Evolutionary conservation across 1,140 invertebrate genomes (phyloP), one percentile per base, ranked within the genome.

Genomic region (Globodera ellingtonae): DNA sequence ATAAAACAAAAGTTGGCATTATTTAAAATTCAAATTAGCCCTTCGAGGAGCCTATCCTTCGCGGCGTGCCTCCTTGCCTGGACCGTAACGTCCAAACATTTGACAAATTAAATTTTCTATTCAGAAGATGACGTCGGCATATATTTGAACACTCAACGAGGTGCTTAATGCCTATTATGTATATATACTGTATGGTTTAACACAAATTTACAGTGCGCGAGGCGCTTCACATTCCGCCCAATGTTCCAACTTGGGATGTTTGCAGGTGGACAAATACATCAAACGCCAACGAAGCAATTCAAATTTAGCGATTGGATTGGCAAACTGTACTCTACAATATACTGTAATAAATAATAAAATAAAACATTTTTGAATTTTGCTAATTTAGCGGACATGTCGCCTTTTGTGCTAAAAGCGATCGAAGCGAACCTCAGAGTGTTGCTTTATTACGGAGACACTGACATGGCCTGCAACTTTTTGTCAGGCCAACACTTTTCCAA

Each of bases 381-480:
- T 24, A 18, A n/a, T 74, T 52, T 81, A 76, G 79, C 59, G 44
- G 85, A 87, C 73, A 85, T 87, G 85, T 71, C 79, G 65, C 79
- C 79, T 46, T 86, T 86, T 80, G 75, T 87, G 78, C 73, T 81
- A 65, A 88, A 83, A 72, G 82, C 86, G 69, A 79, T 88, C 73
- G 79, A 83, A 46, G 76, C 82, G 44, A 78, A 84, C 62, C 82
- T 91, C 18, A 85, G 89, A 70, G 88, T 90, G 21, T 75, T 92
- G 48, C 86, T 92, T 10, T 92, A 92, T 86, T 92, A 92, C 85
- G 92, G 92, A 18, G 92, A 92, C 86, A 89, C 91, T 44, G 92
- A 92, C 82, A 91, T 91, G 91, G 91, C 90, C 0, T 92, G 92
- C 85, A 92, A 92, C 83, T 92, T 91, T 81, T 85, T 92, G 3